Percentiles rank a stretch among this genome's conserved stretches.
These are phyloP conservation scores for Pangasianodon hypophthalmus DNA, from an alignment of 2,113 vertebrate genomes.

Conservation along the genomic window DNA sequence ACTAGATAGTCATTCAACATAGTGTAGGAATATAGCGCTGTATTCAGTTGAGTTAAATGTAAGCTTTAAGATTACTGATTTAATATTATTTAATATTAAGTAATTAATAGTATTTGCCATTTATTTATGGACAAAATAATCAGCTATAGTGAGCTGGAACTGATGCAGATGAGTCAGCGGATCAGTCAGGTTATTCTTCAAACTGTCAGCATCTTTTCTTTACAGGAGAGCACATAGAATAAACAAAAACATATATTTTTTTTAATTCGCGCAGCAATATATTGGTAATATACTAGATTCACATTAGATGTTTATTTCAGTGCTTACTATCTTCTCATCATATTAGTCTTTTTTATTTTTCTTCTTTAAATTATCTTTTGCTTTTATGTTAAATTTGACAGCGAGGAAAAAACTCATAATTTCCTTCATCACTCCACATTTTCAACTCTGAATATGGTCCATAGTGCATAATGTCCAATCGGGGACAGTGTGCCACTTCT, in stretches of 20 bases:
- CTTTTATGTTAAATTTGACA: not conserved
- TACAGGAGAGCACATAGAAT: not conserved
- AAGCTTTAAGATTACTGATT: not conserved
- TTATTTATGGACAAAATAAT: not conserved
- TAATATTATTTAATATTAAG: not conserved
- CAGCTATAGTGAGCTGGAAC: not conserved
- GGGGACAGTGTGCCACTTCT: not conserved
- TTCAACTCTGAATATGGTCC: not conserved
- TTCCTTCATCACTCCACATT: not conserved
- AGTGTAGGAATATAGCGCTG: not conserved
- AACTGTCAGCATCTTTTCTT: too few relatives aligned
- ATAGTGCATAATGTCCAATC: not conserved
- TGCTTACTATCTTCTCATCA: too few relatives aligned
- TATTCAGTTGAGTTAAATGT: not conserved
- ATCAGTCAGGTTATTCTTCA: not conserved
- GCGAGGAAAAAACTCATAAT: not conserved
- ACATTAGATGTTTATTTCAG: too few relatives aligned
- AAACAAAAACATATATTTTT: too few relatives aligned
- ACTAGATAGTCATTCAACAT: not conserved
- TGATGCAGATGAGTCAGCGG: not conserved
- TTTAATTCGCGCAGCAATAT: too few relatives aligned
- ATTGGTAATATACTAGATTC: too few relatives aligned
- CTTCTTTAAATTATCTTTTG: too few relatives aligned
- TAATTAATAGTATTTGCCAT: not conserved
- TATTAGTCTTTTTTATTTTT: too few relatives aligned